Evolutionary conservation across 2,888 invertebrate species (phyloP).

Genomic region (Eumerus sabulonum): DNA sequence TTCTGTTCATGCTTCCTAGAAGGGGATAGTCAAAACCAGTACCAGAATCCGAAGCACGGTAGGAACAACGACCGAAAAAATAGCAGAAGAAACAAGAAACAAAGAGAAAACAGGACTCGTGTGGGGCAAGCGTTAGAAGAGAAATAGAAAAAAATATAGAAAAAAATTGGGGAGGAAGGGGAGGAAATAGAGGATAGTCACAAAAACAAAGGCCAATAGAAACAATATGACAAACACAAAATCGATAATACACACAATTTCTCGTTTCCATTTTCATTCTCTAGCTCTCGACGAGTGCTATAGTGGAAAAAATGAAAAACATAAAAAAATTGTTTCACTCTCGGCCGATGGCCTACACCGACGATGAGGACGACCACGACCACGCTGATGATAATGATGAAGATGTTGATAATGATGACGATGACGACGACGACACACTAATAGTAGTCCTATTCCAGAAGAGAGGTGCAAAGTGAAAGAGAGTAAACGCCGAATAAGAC

Average conservation of each 20-base stretch:
- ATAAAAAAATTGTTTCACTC: background rate
- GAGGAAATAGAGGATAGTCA: conserved; percentile 51
- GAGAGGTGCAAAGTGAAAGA: conserved; percentile 12
- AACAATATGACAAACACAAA: conserved; percentile 69
- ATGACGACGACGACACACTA: conserved; percentile 12
- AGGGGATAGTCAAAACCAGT: conserved; percentile 17
- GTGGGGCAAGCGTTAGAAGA: conserved; percentile 53
- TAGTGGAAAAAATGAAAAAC: too few species aligned
- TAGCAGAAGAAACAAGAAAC: conserved; percentile 56
- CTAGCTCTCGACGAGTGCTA: conserved; percentile 11
- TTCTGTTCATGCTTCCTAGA: conserved; percentile 5
- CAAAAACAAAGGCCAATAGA: conserved; percentile 67
- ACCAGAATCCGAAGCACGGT: too few species aligned
- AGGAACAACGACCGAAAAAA: conserved; percentile 3
- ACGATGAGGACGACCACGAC: too few species aligned
- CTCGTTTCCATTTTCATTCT: conserved; percentile 61
- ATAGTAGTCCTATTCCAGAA: background rate
- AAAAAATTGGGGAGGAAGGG: conserved; percentile 24
- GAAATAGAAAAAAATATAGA: conserved; percentile 25
- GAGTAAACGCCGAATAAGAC: conserved; percentile 39
- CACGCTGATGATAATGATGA: background rate
- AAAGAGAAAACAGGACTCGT: conserved; percentile 55
- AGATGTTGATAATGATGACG: background rate
- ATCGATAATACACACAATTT: conserved; percentile 68
- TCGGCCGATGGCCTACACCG: background rate